These are phyloP conservation scores for Pan paniscus DNA, from an alignment of 2,113 vertebrate genomes.

Conservation along the genomic window DNA sequence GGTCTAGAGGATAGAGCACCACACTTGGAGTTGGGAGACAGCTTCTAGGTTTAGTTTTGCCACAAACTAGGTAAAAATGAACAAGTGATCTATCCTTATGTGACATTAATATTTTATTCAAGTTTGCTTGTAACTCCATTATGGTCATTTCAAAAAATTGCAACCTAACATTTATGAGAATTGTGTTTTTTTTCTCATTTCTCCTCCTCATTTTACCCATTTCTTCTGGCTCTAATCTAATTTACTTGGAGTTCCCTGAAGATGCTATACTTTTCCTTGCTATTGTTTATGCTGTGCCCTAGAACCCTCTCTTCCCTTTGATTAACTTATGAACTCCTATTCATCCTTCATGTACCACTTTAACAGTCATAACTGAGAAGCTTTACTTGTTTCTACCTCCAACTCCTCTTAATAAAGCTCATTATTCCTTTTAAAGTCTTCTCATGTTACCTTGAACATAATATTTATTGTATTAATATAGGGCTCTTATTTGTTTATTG, in stretches of 20 bases:
- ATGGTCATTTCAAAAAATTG: constrained; percentile 11
- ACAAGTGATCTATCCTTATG: neutral
- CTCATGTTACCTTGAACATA: neutral
- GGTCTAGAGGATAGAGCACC: neutral
- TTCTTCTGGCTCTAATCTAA: neutral
- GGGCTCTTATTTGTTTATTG: neutral
- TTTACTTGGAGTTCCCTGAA: neutral
- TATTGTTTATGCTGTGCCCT: neutral
- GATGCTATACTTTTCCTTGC: neutral
- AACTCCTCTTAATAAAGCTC: neutral
- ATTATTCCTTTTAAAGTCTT: neutral
- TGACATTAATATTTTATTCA: neutral
- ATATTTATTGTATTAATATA: neutral
- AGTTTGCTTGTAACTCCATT: neutral
- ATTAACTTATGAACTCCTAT: neutral
- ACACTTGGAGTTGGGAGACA: neutral
- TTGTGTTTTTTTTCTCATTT: neutral
- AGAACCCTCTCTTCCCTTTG: neutral
- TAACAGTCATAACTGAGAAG: neutral
- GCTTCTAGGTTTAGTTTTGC: neutral
- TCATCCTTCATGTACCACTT: neutral
- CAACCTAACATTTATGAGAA: neutral
- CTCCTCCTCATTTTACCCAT: neutral
- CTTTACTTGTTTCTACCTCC: neutral
- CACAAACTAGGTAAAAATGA: neutral